Percentiles rank a stretch among this genome's conserved stretches.
Conservation (phyloP, 2,113 vertebrate genomes). For the Cheilinus undulatus region DNA sequence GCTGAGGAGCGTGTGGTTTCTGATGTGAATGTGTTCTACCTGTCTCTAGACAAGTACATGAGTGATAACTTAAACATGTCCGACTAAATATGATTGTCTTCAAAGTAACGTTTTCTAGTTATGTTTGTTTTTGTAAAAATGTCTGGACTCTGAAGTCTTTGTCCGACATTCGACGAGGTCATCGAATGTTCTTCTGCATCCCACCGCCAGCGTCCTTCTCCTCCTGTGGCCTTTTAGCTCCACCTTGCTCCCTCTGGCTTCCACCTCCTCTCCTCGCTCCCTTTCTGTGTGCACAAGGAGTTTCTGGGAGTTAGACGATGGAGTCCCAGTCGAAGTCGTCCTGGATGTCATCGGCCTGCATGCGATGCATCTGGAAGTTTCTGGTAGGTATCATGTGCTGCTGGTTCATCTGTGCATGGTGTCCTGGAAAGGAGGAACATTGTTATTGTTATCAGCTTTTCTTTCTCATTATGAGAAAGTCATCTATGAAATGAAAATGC, state of each 20-base stretch:
- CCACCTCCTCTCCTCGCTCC: constrained; percentile 66
- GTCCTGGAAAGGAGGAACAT: constrained; percentile 77
- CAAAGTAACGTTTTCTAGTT: constrained; percentile 85
- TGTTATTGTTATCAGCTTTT: no score
- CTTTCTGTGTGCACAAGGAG: constrained; percentile 35
- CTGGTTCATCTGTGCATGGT: constrained; percentile 92
- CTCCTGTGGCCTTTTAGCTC: constrained; percentile 74
- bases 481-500: no score
- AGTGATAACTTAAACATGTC: constrained; percentile 84
- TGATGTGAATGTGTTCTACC: constrained; percentile 81
- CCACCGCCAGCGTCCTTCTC: constrained; percentile 62
- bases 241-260: constrained; percentile 65
- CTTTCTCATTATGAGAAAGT: no score
- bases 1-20: constrained; percentile 67
- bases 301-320: constrained; percentile 85
- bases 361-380: constrained; percentile 92
- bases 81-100: constrained; percentile 93
- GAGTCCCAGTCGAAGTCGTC: constrained; percentile 96
- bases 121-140: constrained; percentile 79
- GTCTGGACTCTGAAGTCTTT: constrained; percentile 76
- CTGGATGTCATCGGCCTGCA: constrained; percentile 92
- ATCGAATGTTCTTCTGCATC: constrained; percentile 74
- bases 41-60: constrained; percentile 81
- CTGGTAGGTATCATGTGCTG: constrained; percentile 92
- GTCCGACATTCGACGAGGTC: constrained; percentile 64